phyloP scores from a whole-genome alignment of 2,797 vertebrate genomes.

The Tangara arthus region DNA sequence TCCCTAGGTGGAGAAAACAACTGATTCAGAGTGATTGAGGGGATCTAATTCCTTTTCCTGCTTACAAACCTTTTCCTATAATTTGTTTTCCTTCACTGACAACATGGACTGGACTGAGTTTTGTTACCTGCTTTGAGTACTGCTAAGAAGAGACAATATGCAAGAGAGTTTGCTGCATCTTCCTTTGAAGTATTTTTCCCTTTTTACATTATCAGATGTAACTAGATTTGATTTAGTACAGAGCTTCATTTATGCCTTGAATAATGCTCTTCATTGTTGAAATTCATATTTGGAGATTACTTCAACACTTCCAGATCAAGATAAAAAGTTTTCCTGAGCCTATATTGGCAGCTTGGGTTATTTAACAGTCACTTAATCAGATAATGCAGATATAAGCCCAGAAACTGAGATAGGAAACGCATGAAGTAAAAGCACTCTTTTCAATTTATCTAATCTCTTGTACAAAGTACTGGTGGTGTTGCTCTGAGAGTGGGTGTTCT shows the following conservation, averaged over 20 bases:
- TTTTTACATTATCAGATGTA: neutral
- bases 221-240: neutral
- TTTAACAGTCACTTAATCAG: conserved; percentile 41
- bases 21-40: neutral
- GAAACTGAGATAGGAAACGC: neutral
- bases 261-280: neutral
- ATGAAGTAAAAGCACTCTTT: neutral
- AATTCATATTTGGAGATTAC: neutral
- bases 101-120: neutral
- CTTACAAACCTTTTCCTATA: neutral
- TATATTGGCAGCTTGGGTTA: neutral
- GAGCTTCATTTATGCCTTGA: neutral
- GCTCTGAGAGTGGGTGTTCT: neutral
- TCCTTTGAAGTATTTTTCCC: neutral
- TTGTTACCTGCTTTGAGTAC: neutral
- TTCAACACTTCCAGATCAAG: neutral
- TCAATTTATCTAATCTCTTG: neutral
- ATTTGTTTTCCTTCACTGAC: neutral
- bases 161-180: neutral
- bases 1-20: neutral
- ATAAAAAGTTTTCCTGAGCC: neutral
- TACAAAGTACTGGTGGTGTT: neutral
- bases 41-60: neutral
- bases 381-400: neutral
- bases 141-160: neutral